Percentiles rank a stretch among this genome's conserved stretches.
These are phyloP conservation scores for Lasiommata megera DNA, from an alignment of 2,888 invertebrate genomes.

Conservation along the genomic window DNA sequence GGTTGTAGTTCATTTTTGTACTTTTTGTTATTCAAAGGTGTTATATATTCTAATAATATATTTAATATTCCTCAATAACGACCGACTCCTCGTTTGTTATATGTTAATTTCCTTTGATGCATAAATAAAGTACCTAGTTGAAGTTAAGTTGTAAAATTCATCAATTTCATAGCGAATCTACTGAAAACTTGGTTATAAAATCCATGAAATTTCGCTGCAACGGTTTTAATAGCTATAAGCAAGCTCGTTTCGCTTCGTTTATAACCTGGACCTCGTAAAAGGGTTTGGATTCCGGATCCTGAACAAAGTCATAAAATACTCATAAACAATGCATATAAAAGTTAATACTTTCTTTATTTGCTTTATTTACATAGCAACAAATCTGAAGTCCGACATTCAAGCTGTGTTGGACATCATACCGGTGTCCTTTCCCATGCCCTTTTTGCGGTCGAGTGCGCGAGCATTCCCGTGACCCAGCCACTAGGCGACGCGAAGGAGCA, in stretches of 20 bases:
- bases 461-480: too few species aligned
- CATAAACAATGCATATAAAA: constrained; percentile 47
- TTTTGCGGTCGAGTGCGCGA: too few species aligned
- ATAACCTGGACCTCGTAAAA: constrained; percentile 59
- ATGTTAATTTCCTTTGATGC: not conserved
- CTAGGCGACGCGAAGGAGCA: too few species aligned
- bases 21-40: too few species aligned
- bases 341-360: constrained; percentile 14
- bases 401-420: too few species aligned
- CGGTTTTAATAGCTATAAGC: constrained; percentile 52
- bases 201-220: constrained; percentile 10
- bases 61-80: too few species aligned
- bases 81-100: not conserved
- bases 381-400: not conserved
- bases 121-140: not conserved
- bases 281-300: constrained; percentile 57
- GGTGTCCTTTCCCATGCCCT: too few species aligned
- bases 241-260: constrained; percentile 55
- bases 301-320: constrained; percentile 58
- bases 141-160: not conserved
- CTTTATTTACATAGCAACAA: constrained; percentile 3
- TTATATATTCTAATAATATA: too few species aligned
- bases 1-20: too few species aligned
- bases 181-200: constrained; percentile 6
- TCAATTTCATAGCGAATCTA: not conserved